phyloP scores from a whole-genome alignment of 2,797 vertebrate species.

The Arrhamphus sclerolepis region DNA sequence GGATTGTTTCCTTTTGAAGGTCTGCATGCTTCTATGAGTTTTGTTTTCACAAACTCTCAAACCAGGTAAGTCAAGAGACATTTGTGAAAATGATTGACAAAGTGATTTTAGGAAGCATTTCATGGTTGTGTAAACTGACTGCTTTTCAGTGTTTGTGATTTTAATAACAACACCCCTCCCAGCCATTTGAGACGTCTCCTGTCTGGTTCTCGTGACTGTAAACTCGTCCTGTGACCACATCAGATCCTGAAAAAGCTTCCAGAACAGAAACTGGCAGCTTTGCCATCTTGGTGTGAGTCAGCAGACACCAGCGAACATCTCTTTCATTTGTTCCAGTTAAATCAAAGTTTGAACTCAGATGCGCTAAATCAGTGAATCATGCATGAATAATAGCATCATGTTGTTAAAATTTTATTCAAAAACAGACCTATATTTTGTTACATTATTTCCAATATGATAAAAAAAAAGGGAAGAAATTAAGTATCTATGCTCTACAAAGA shows the following conservation, averaged over 20 bases:
- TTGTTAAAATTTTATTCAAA: slow-evolving; percentile 17
- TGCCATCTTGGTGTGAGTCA: slow-evolving; percentile 52
- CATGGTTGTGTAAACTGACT: too few relatives aligned
- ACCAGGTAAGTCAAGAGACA: too few relatives aligned
- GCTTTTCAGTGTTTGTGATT: slow-evolving; percentile 41
- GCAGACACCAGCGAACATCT: slow-evolving; percentile 46
- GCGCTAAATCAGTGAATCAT: slow-evolving; percentile 36
- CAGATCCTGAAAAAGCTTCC: slow-evolving; percentile 66
- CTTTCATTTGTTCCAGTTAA: slow-evolving; percentile 18
- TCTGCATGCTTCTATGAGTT: too few relatives aligned
- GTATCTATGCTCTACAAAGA: background rate
- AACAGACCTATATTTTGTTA: slow-evolving; percentile 1
- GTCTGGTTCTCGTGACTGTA: slow-evolving; percentile 70
- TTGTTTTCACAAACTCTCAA: too few relatives aligned
- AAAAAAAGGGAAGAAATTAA: background rate
- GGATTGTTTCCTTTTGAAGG: too few relatives aligned
- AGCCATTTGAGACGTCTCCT: slow-evolving; percentile 71
- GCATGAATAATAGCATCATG: slow-evolving; percentile 34
- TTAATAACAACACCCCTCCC: slow-evolving; percentile 74
- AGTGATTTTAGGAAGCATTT: background rate
- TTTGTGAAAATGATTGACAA: too few relatives aligned
- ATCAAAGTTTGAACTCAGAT: slow-evolving; percentile 31
- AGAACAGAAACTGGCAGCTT: slow-evolving; percentile 69
- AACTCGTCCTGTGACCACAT: slow-evolving; percentile 76
- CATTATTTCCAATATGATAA: too few relatives aligned